Percentiles rank a stretch among this genome's conserved stretches.
Evolutionary conservation across 2,797 vertebrate species (phyloP).

Genomic region (Poeciliopsis infans): DNA sequence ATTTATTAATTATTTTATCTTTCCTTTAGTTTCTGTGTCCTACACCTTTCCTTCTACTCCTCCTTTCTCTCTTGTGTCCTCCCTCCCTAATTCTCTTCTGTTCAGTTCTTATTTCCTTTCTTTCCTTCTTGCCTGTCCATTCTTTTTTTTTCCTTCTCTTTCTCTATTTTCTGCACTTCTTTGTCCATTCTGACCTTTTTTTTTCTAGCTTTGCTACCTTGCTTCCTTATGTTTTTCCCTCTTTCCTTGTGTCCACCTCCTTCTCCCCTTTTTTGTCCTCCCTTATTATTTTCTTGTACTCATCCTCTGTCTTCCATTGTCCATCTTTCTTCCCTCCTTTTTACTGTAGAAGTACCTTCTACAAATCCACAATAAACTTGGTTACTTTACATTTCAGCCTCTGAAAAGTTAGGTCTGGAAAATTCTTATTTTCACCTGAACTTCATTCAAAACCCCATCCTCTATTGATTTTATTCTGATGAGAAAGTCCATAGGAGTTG

Average conservation of each 20-base stretch:
- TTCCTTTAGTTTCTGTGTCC: background rate
- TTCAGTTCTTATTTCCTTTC: background rate
- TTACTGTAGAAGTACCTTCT: background rate
- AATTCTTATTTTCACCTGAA: background rate
- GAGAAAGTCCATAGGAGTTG: background rate
- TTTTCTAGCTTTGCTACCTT: background rate
- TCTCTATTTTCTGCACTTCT: background rate
- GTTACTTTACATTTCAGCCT: background rate
- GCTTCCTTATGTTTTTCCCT: background rate
- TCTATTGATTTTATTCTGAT: background rate
- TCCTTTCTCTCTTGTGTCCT: background rate
- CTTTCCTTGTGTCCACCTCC: background rate
- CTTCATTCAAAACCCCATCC: slow-evolving; percentile 19
- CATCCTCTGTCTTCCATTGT: background rate
- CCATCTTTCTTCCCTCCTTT: background rate
- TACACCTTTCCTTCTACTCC: background rate
- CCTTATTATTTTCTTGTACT: background rate
- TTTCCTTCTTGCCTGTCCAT: background rate
- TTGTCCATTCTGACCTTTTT: background rate
- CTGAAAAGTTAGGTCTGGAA: background rate
- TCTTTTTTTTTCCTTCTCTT: background rate
- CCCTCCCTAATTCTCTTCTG: background rate
- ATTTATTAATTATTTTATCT: background rate
- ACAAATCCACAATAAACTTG: background rate
- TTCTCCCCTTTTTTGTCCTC: background rate